phyloP scores from a whole-genome alignment of 2,888 invertebrate species.

The Eristalis arbustorum region DNA sequence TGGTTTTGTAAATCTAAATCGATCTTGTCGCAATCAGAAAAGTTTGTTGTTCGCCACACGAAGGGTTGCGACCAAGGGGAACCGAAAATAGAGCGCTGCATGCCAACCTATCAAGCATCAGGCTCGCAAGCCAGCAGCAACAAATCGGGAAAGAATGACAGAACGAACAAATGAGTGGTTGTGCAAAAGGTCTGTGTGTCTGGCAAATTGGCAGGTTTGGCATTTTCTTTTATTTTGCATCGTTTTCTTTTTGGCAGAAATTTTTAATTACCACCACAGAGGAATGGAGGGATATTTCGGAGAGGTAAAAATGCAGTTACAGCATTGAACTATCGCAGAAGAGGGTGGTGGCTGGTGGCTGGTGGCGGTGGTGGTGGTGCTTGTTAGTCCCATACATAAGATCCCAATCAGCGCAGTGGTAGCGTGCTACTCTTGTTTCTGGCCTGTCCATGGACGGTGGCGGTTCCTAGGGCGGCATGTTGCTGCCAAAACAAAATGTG shows the following conservation, averaged over 20 bases:
- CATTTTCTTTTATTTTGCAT: neutral
- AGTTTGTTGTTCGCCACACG: conserved; percentile 53
- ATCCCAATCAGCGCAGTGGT: conserved; percentile 50
- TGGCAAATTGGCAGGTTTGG: conserved; percentile 61
- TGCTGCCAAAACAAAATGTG: conserved; percentile 51
- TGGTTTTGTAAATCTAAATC: conserved; percentile 56
- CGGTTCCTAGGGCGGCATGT: conserved; percentile 38
- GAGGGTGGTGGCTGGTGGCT: conserved; percentile 25
- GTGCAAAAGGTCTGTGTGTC: neutral
- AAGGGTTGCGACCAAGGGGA: conserved; percentile 38
- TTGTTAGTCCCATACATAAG: conserved; percentile 32
- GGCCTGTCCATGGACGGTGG: neutral
- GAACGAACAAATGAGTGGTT: conserved; percentile 37
- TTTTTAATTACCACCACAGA: conserved; percentile 56
- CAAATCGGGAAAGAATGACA: conserved; percentile 54
- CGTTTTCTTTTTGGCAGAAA: conserved; percentile 30
- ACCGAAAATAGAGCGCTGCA: conserved; percentile 60
- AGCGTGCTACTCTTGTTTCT: conserved; percentile 29
- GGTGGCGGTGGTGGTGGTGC: too few species aligned
- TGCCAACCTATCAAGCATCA: conserved; percentile 12
- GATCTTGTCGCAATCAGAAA: conserved; percentile 19
- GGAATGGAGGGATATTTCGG: neutral
- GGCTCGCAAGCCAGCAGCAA: neutral
- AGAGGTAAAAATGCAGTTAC: neutral
- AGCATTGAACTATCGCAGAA: conserved; percentile 51